Percentiles rank a stretch among this genome's conserved stretches.
These are phyloP conservation scores for Petaurus breviceps DNA, from an alignment of 2,113 vertebrate species.

Conservation along the genomic window DNA sequence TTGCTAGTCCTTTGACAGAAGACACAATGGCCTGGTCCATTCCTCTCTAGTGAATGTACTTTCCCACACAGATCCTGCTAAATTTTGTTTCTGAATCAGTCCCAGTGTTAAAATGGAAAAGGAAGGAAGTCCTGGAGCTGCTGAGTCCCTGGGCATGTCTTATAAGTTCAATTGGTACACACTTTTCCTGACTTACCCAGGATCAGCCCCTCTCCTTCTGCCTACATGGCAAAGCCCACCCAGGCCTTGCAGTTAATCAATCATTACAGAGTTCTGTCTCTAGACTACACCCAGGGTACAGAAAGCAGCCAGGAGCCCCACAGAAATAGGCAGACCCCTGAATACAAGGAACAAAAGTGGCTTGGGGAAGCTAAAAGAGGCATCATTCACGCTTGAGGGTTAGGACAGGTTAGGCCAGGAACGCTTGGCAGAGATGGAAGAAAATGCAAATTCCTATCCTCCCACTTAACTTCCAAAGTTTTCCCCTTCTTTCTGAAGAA, in stretches of 20 bases:
- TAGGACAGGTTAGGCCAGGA: slow-evolving; percentile 88
- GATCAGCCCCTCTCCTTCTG: not conserved
- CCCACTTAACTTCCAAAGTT: slow-evolving; percentile 15
- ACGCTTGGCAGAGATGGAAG: slow-evolving; percentile 94
- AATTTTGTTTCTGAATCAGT: not conserved
- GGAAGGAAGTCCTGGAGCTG: not conserved
- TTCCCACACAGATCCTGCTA: not conserved
- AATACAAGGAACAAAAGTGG: not conserved
- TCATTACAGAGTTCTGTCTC: not conserved
- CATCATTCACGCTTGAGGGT: slow-evolving; percentile 93
- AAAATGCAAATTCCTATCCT: slow-evolving; percentile 92
- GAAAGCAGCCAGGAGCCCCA: not conserved
- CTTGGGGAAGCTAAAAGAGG: slow-evolving; percentile 78
- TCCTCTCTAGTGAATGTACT: not conserved
- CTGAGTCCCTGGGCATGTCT: not conserved
- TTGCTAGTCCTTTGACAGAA: not conserved
- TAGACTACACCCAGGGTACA: not conserved
- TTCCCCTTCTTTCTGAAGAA: slow-evolving; percentile 62
- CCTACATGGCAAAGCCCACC: not conserved
- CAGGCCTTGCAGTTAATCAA: not conserved
- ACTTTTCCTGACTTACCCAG: not conserved
- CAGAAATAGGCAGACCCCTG: not conserved
- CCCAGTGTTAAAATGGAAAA: not conserved
- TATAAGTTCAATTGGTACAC: not conserved
- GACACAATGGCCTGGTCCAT: not conserved